These are phyloP conservation scores for Drosophila borborema DNA, from an alignment of 2,888 invertebrate genomes.

Conservation along the genomic window DNA sequence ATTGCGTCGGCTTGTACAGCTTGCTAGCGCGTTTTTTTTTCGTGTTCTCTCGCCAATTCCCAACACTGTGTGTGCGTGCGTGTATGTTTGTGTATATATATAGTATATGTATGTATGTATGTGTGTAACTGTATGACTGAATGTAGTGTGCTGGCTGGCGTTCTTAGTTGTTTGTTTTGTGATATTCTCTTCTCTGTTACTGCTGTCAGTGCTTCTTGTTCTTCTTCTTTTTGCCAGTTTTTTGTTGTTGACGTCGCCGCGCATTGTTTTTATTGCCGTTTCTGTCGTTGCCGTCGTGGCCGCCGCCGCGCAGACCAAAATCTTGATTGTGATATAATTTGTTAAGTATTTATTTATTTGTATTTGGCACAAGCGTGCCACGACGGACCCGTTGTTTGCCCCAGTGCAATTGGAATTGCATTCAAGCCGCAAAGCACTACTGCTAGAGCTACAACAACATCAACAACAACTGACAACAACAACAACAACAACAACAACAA, in stretches of 20 bases:
- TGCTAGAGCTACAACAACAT: too few species aligned
- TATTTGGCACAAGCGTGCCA: constrained; percentile 57
- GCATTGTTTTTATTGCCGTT: constrained; percentile 42
- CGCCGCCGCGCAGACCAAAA: constrained; percentile 57
- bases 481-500: too few species aligned
- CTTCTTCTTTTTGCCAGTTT: constrained; percentile 43
- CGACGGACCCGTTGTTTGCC: constrained; percentile 36
- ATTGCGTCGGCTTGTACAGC: constrained; percentile 73
- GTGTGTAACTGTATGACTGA: constrained; percentile 1
- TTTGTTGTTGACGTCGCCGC: constrained; percentile 56
- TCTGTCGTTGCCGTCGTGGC: constrained; percentile 60
- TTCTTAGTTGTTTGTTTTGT: constrained; percentile 5
- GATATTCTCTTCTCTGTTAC: constrained; percentile 45
- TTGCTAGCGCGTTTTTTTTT: constrained; percentile 62
- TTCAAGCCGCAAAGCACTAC: background rate
- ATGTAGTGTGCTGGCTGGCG: constrained; percentile 12
- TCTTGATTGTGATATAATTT: constrained; percentile 75
- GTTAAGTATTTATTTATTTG: constrained; percentile 76
- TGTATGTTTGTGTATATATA: background rate
- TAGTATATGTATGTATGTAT: constrained; percentile 6
- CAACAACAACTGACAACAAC: too few species aligned
- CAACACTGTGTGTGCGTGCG: constrained; percentile 23
- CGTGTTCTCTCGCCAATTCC: constrained; percentile 41
- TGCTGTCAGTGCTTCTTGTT: constrained; percentile 25
- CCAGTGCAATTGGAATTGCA: constrained; percentile 5